These are phyloP conservation scores for Agriopis marginaria DNA, from an alignment of 2,888 invertebrate genomes.

Conservation along the genomic window DNA sequence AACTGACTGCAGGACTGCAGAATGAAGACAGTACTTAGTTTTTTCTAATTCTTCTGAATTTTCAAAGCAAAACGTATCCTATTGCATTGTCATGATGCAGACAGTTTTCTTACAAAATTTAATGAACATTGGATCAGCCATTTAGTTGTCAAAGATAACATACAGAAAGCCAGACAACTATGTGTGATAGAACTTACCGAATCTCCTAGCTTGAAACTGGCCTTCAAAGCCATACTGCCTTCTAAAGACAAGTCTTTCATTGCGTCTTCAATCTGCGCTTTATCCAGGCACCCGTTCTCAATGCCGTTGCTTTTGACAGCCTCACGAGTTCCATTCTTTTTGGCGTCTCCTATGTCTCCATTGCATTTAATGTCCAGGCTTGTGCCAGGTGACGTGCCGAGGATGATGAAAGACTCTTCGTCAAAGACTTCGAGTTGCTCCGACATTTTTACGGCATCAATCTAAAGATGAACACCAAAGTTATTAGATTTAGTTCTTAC, in stretches of 20 bases:
- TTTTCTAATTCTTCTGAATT: too few relatives aligned
- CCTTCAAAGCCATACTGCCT: conserved; percentile 75
- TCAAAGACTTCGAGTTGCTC: conserved; percentile 63
- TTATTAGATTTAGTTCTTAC: not conserved
- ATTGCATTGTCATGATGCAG: too few relatives aligned
- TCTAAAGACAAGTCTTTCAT: conserved; percentile 73
- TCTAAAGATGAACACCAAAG: conserved; percentile 39
- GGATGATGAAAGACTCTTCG: conserved; percentile 81
- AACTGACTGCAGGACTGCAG: too few relatives aligned
- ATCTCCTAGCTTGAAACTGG: conserved; percentile 74
- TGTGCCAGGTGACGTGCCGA: conserved; percentile 75
- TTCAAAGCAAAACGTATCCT: too few relatives aligned
- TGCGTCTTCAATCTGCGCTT: conserved; percentile 72
- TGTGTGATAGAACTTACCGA: conserved; percentile 65
- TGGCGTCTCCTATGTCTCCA: conserved; percentile 53
- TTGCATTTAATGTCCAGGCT: conserved; percentile 72
- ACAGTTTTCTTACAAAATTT: too few relatives aligned
- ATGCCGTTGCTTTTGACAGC: conserved; percentile 12
- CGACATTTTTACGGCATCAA: conserved; percentile 65
- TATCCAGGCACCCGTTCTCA: conserved; percentile 54
- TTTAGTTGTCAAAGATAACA: too few relatives aligned
- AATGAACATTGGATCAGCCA: too few relatives aligned
- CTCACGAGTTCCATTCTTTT: conserved; percentile 35
- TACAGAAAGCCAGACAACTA: too few relatives aligned
- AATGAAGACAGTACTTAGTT: too few relatives aligned